Evolutionary conservation across 2,113 vertebrate species (phyloP), one percentile per base, ranked within the genome.

Genomic region (Sorex araneus): DNA sequence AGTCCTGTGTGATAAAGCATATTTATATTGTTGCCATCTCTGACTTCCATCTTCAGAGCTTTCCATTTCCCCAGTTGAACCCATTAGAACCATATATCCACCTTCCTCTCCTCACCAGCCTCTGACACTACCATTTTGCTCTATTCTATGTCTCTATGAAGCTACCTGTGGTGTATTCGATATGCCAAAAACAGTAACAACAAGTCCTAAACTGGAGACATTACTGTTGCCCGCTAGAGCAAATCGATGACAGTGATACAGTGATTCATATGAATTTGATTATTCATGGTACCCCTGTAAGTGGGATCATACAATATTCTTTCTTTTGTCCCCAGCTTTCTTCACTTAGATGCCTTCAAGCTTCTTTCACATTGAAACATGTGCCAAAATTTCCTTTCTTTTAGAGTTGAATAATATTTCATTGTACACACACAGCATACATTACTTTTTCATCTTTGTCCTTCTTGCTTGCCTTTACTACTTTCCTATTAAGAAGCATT

Each of bases 391-490:
- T 64, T 47, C 25, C 60, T 87, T 81, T 13, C 34, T 84, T 86
- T 88, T 89, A 88, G 45, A 43, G 63, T 10, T 40, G 34, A 94
- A 85, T 83, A 63, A 60, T 87, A 80, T 40, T 84, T 28, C 70
- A 67, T 3, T 45, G 8, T 63, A 40, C 15, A 10, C 40, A 54
- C 34, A 57, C 2, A 54, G 21, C 23, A 57, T 9, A 84, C 82
- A 85, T 86, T 85, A 23, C 43, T 86, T 93, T 36, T 73, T 21
- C 32, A 63, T 81, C 79, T 34, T 10, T 57, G 45, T 40, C 83
- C 50, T 50, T 21, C 63, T 57, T 7, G 3, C 8, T 43, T 89
- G 19, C 28, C 85, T 89, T 57, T 16, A 64, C 27, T 15, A 79
- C 85, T 86, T 47, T 28, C 28, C 66, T 89, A 4, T 83, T 91